Conservation (phyloP, 2,113 vertebrate genomes). For the Choloepus hoffmanni region DNA sequence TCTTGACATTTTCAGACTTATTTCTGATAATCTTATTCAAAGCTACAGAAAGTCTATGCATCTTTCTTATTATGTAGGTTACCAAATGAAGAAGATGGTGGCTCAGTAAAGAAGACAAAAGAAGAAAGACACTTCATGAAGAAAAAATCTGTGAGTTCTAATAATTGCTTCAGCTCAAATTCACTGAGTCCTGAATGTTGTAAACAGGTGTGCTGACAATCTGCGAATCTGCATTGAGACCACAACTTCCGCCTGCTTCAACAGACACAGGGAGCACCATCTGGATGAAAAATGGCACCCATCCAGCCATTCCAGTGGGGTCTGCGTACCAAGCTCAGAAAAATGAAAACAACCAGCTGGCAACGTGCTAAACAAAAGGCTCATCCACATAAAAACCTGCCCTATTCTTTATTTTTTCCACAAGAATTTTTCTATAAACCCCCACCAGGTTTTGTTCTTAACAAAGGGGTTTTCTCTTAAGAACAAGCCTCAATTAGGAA, state of each 20-base stretch:
- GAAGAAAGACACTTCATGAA: neutral
- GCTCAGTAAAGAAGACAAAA: neutral
- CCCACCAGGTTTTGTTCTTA: neutral
- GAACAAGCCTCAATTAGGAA: neutral
- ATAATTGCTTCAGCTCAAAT: neutral
- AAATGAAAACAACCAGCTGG: constrained; percentile 59
- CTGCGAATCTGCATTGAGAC: neutral
- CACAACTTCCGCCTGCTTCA: neutral
- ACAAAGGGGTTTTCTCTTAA: neutral
- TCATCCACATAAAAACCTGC: neutral
- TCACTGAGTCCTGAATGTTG: neutral
- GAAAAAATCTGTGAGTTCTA: neutral
- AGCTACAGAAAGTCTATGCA: neutral
- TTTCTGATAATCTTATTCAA: neutral
- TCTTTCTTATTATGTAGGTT: neutral
- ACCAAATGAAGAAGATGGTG: neutral
- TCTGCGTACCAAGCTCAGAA: neutral
- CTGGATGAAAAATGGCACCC: constrained; percentile 31
- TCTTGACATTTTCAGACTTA: neutral
- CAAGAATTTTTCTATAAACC: neutral
- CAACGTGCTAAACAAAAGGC: constrained; percentile 21
- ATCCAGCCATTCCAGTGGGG: constrained; percentile 12
- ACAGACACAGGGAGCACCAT: neutral
- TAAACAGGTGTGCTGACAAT: neutral
- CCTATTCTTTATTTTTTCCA: neutral